Conservation (phyloP, 2,113 vertebrate species). For the Puntigrus tetrazona region DNA sequence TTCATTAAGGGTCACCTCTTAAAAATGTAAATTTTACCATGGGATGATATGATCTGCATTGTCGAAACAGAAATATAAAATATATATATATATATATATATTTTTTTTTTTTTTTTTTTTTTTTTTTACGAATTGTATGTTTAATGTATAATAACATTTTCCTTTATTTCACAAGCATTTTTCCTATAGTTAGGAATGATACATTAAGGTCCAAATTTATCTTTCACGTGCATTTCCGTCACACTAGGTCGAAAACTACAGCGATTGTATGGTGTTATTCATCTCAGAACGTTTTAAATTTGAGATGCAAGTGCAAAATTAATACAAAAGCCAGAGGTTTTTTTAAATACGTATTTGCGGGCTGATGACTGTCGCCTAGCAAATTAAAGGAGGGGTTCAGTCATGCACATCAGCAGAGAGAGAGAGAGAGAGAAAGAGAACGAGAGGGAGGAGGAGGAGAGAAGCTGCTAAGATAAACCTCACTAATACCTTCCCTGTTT, state of each 20-base stretch:
- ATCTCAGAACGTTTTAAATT: background rate
- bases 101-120: no score
- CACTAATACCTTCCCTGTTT: constrained; percentile 75
- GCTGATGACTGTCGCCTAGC: background rate
- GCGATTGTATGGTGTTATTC: background rate
- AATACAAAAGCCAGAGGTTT: background rate
- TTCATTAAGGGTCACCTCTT: no score
- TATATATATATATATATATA: no score
- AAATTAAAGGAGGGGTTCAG: constrained; percentile 13
- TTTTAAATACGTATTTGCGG: background rate
- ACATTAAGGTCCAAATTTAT: background rate
- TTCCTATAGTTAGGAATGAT: background rate
- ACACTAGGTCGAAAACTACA: background rate
- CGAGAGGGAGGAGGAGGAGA: constrained; percentile 31
- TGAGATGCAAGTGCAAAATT: background rate
- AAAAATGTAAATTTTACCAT: background rate
- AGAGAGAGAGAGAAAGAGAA: background rate
- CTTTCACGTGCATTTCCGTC: background rate
- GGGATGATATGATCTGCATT: background rate
- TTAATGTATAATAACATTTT: background rate
- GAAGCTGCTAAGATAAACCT: constrained; percentile 70
- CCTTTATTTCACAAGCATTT: background rate
- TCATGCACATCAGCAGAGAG: background rate
- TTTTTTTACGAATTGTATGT: background rate
- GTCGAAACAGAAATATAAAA: background rate